A percentile compares a stretch with the other conserved stretches of the same genome.
Evolutionary conservation across 2,888 invertebrate genomes (phyloP).

Genomic region (Hemicrepidius hirtus): DNA sequence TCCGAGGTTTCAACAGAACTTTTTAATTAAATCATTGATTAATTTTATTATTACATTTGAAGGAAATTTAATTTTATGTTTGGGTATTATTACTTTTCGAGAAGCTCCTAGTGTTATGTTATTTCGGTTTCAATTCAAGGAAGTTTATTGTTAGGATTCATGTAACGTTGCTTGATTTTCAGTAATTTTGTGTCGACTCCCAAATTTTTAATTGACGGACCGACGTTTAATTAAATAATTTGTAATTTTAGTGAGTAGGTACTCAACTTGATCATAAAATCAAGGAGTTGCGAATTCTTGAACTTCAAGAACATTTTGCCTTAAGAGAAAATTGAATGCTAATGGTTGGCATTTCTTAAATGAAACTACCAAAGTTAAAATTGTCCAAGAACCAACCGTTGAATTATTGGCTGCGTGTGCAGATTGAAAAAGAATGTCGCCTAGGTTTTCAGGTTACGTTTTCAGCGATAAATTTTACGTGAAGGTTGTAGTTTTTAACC

Average conservation of each 20-base stretch:
- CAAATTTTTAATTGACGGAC: neutral
- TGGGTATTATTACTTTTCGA: neutral
- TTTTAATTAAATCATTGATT: slow-evolving; percentile 22
- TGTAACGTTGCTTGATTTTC: neutral
- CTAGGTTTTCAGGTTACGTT: neutral
- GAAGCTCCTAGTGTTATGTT: neutral
- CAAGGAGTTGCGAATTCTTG: slow-evolving; percentile 7
- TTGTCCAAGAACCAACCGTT: neutral
- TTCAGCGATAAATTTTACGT: too few relatives aligned
- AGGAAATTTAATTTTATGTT: neutral
- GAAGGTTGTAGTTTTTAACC: too few relatives aligned
- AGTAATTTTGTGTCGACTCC: too few relatives aligned
- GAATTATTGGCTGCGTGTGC: neutral
- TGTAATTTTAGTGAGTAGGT: slow-evolving; percentile 18
- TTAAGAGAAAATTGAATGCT: slow-evolving; percentile 15
- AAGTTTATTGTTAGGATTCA: neutral
- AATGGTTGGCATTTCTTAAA: neutral
- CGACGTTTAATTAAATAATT: slow-evolving; percentile 10
- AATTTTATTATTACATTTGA: slow-evolving; percentile 14
- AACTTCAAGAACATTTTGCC: slow-evolving; percentile 13
- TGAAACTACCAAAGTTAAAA: slow-evolving; percentile 1
- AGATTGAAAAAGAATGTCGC: slow-evolving; percentile 2
- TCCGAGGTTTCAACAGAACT: slow-evolving; percentile 5
- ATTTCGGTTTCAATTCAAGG: neutral
- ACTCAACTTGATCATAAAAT: slow-evolving; percentile 12